Evolutionary conservation across 1,140 invertebrate genomes (phyloP).

Genomic region (Pogonomyrmex californicus): DNA sequence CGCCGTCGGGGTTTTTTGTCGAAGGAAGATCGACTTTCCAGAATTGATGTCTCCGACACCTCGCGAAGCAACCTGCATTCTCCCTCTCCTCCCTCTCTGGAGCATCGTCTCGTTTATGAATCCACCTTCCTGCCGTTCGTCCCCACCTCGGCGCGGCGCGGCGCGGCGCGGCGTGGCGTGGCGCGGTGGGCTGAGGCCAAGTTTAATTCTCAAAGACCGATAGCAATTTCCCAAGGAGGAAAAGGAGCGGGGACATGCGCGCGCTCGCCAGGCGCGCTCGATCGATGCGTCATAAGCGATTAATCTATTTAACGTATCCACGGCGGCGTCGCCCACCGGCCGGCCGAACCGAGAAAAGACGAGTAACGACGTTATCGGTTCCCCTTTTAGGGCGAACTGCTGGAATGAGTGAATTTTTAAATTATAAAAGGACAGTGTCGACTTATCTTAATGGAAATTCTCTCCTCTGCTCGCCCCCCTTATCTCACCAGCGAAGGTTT

Average conservation of each 20-base stretch:
- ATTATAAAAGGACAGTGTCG: slow-evolving; percentile 27
- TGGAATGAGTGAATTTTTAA: slow-evolving; percentile 21
- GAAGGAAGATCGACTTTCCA: not conserved
- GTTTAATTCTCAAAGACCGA: slow-evolving; percentile 77
- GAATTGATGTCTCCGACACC: slow-evolving; percentile 7
- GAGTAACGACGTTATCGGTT: slow-evolving; percentile 55
- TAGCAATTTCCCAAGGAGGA: slow-evolving; percentile 71
- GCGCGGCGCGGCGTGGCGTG: slow-evolving; percentile 46
- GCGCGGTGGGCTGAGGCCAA: slow-evolving; percentile 68
- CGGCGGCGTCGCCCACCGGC: slow-evolving; percentile 40
- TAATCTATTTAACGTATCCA: slow-evolving; percentile 76
- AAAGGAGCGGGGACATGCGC: slow-evolving; percentile 40
- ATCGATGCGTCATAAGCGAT: slow-evolving; percentile 76
- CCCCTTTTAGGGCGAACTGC: slow-evolving; percentile 1
- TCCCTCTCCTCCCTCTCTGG: slow-evolving; percentile 58
- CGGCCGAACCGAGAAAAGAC: slow-evolving; percentile 64
- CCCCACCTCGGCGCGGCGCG: slow-evolving; percentile 51
- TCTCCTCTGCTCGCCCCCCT: not conserved
- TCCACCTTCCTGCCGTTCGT: slow-evolving; percentile 57
- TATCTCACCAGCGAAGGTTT: not conserved
- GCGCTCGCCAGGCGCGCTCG: slow-evolving; percentile 59
- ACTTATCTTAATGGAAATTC: not conserved
- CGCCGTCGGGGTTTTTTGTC: not conserved
- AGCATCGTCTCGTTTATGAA: slow-evolving; percentile 71
- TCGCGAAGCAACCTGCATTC: slow-evolving; percentile 4